Evolutionary conservation across 2,888 invertebrate genomes (phyloP), one percentile per base, ranked within the genome.

Genomic region (Sarcophaga subvicina): DNA sequence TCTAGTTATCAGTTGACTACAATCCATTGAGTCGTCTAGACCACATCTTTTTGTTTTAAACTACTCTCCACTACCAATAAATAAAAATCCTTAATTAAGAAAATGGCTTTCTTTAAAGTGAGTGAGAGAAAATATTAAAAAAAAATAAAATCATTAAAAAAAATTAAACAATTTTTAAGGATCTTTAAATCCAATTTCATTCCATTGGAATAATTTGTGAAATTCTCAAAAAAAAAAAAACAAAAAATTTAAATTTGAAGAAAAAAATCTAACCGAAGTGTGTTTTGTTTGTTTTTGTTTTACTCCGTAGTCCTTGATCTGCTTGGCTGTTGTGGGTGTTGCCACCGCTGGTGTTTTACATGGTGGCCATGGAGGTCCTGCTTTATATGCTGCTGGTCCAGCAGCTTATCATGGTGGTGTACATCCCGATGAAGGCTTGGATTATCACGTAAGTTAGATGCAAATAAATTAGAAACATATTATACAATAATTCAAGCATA

Each of bases 61-160:
- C 12, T 49, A 49, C 20, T 84, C 88, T 87, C 87, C 90, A 77
- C 71, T 75, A 88, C 85, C 70, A 79, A 76, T 84, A 87, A 83
- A 89, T 86, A 82, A 12, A 73, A 88, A 77, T 76, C 77, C 67
- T 86, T 86, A 88, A 83, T 81, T 67, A 83, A 47, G 86, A 91
- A 90, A 93, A 93, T 93, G 93, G 93, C 93, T 90, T 93, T 93
- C 90, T 92, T 93, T 90, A 93, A 93, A 93, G 93, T 93, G 93
- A 93, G 93, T 93, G 89, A 22, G 12, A 0, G 11, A 37, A 45
- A 20, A 22, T 62, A 5, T n/a, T 47, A 69, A 59, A 64, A 76
- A 72, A 72, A 72, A 78, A 27, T 0, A 27, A 37, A 37, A 27
- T 27, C 1, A 27, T 6, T 37, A 1, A 37, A 37, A 6, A 37